Evolutionary conservation across 2,797 vertebrate species (phyloP), one percentile per base, ranked within the genome.

Genomic region (Acropternis orthonyx): DNA sequence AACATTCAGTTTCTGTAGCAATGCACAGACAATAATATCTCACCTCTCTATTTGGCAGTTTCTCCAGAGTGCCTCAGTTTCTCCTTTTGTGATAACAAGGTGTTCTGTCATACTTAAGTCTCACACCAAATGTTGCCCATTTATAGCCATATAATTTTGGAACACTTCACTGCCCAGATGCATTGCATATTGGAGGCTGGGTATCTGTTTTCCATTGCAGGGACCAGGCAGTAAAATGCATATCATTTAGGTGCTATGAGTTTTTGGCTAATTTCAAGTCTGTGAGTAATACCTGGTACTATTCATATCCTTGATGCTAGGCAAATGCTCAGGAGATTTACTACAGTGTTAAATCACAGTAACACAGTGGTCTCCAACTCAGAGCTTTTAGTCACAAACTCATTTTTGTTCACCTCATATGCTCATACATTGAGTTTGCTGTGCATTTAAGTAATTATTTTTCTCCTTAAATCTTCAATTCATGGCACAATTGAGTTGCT

Each of bases 201-300:
- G 67, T 91, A 91, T 95, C 89, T 93, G 85, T 72, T 92, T 96
- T 96, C 54, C 49, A 68, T 94, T 85, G 34, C 49, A 89, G 56
- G 37, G 49, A 85, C 61, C 17, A 63, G 37, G 81, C 67, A 87
- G 30, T 83, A 83, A 93, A 92, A 92, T 23, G 34, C 28, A 2
- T 88, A 85, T 92, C 78, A 88, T 74, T 91, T 85, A 85, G 94
- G 54, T 89, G 68, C 75, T 87, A 54, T 79, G 52, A 89, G 83
- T 41, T 90, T 92, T 94, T 93, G 81, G 55, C 24, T 93, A 89
- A 92, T 93, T 94, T 95, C 63, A 92, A 95, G 55, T 48, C 51
- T 85, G 26, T 77, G 74, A 91, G 67, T 89, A 95, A 80, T 41
- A 28, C 24, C 36, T 85, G 72, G 26, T 92, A 43, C 65, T 87